Percentiles rank a stretch among this genome's conserved stretches.
Evolutionary conservation across 2,113 vertebrate species (phyloP).

Genomic region (Gila orcuttii): DNA sequence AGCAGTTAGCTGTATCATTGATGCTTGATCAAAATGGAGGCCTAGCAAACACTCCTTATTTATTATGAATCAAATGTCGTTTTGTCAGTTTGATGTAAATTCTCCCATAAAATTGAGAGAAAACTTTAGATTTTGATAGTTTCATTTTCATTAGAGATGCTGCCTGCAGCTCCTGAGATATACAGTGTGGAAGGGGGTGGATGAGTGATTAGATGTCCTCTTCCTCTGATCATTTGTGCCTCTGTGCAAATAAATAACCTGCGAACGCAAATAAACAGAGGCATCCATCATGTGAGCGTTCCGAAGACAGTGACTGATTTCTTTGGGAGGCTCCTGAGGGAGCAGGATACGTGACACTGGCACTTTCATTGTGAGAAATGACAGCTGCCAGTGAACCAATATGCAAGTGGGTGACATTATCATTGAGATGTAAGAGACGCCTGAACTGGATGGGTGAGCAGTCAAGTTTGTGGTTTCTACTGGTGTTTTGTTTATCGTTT

Average conservation of each 20-base stretch:
- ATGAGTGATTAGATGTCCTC: conserved; percentile 68
- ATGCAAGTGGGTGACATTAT: conserved; percentile 47
- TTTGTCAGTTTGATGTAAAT: background rate
- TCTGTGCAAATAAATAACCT: conserved; percentile 77
- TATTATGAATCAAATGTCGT: background rate
- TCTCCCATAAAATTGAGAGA: background rate
- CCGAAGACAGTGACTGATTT: conserved; percentile 72
- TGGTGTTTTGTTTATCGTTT: conserved; percentile 59
- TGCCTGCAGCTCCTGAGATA: conserved; percentile 27
- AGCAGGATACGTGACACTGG: conserved; percentile 65
- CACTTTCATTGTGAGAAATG: conserved; percentile 62
- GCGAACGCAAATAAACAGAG: conserved; percentile 74
- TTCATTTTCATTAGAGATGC: conserved; percentile 1
- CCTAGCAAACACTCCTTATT: background rate
- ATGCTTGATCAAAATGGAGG: background rate
- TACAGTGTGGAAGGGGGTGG: conserved; percentile 53
- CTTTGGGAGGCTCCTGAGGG: conserved; percentile 61
- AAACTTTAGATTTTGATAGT: background rate
- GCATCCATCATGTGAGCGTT: conserved; percentile 70
- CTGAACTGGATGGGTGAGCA: conserved; percentile 19
- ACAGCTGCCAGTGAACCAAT: conserved; percentile 54
- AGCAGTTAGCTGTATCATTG: background rate
- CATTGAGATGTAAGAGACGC: conserved; percentile 50
- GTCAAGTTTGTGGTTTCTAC: conserved; percentile 50
- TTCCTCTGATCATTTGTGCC: conserved; percentile 72